phyloP scores from a whole-genome alignment of 2,797 vertebrate genomes.

The Pygocentrus nattereri region DNA sequence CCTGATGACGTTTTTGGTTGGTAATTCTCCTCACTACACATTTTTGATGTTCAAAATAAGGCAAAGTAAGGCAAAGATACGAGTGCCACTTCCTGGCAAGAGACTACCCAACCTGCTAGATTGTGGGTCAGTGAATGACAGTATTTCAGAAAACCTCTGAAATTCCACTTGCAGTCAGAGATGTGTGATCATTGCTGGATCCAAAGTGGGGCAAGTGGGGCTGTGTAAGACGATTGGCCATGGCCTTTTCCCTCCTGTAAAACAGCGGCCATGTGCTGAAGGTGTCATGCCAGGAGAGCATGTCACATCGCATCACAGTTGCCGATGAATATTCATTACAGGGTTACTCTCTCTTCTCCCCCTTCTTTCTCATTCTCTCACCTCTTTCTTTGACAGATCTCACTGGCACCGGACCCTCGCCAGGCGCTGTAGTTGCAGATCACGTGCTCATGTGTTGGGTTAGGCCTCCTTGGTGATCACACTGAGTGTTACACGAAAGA shows the following conservation, averaged over 20 bases:
- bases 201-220: constrained; percentile 72
- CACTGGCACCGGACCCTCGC: constrained; percentile 36
- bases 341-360: constrained; percentile 47
- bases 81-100: neutral
- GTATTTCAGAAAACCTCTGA: neutral
- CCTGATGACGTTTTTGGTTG: too few species aligned
- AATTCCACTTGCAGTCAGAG: constrained; percentile 17
- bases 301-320: constrained; percentile 83
- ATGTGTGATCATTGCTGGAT: constrained; percentile 66
- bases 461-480: constrained; percentile 32
- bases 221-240: constrained; percentile 76
- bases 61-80: too few species aligned
- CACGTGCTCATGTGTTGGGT: constrained; percentile 25
- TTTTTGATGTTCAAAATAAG: too few species aligned
- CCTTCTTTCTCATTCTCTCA: constrained; percentile 38
- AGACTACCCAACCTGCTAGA: neutral
- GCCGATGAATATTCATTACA: constrained; percentile 82
- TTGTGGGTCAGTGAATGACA: neutral
- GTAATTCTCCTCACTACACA: too few species aligned
- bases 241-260: constrained; percentile 74
- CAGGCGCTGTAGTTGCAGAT: constrained; percentile 33
- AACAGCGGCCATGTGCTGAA: constrained; percentile 79
- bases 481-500: constrained; percentile 4
- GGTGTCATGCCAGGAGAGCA: constrained; percentile 74
- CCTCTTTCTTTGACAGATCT: constrained; percentile 43